A percentile compares a stretch with the other conserved stretches of the same genome.
These are phyloP conservation scores for Ictidomys tridecemlineatus DNA, from an alignment of 2,113 vertebrate species.

Conservation along the genomic window DNA sequence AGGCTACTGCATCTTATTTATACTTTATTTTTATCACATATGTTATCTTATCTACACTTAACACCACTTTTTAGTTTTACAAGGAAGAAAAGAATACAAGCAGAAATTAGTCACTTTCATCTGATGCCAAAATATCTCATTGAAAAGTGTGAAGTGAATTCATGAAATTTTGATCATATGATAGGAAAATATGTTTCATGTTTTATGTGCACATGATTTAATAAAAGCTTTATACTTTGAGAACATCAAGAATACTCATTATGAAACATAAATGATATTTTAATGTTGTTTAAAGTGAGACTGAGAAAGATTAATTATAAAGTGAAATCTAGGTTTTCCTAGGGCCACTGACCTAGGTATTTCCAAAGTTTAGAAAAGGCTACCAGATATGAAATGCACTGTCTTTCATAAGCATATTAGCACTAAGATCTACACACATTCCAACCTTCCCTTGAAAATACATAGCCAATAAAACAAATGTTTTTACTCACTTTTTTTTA, in stretches of 20 bases:
- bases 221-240: background rate
- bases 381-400: background rate
- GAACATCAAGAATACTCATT: background rate
- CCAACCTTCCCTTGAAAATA: background rate
- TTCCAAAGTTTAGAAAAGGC: background rate
- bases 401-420: background rate
- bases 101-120: background rate
- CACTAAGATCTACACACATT: background rate
- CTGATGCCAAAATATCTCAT: background rate
- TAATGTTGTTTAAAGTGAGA: background rate
- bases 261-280: background rate
- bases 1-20: background rate
- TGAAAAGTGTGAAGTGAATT: background rate
- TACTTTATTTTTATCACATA: background rate
- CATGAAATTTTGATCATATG: background rate
- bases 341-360: background rate
- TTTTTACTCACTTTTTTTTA: conserved; percentile 10
- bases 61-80: background rate
- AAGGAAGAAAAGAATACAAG: background rate
- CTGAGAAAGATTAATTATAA: no score
- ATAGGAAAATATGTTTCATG: background rate
- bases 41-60: background rate
- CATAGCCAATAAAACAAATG: background rate
- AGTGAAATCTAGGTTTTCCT: background rate
- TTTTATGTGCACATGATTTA: background rate